Evolutionary conservation across 1,140 invertebrate genomes (phyloP).

Genomic region (Oryctes rhinoceros): DNA sequence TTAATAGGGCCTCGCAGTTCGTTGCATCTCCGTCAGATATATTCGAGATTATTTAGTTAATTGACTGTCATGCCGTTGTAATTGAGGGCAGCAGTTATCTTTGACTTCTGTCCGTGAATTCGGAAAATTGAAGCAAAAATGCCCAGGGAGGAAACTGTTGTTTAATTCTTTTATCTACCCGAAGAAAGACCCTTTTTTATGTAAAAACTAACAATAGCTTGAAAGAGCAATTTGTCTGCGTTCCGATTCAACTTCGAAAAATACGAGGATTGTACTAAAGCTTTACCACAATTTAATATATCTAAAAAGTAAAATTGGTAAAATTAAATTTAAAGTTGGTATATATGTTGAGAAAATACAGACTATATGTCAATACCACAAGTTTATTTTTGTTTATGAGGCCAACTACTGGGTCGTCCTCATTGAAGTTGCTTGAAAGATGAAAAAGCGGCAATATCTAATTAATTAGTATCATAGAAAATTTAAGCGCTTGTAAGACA

Average conservation of each 20-base stretch:
- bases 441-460: no score
- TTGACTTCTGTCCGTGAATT: not conserved
- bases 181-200: not conserved
- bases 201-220: not conserved
- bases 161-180: conserved; percentile 14
- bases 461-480: no score
- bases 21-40: conserved; percentile 46
- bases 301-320: no score
- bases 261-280: no score
- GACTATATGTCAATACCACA: no score
- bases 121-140: conserved; percentile 18
- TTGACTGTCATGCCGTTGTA: conserved; percentile 18
- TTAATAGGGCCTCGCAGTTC: conserved; percentile 55
- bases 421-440: no score
- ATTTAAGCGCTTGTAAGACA: no score
- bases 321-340: no score
- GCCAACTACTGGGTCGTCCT: no score
- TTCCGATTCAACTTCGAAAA: not conserved
- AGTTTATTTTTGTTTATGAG: no score
- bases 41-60: conserved; percentile 37
- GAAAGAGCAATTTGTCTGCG: not conserved
- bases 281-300: no score
- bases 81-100: conserved; percentile 28
- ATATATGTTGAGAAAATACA: no score
- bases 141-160: not conserved